Percentiles rank a stretch among this genome's conserved stretches.
Conservation (phyloP, 2,888 invertebrate genomes). For the Agrotis segetum region DNA sequence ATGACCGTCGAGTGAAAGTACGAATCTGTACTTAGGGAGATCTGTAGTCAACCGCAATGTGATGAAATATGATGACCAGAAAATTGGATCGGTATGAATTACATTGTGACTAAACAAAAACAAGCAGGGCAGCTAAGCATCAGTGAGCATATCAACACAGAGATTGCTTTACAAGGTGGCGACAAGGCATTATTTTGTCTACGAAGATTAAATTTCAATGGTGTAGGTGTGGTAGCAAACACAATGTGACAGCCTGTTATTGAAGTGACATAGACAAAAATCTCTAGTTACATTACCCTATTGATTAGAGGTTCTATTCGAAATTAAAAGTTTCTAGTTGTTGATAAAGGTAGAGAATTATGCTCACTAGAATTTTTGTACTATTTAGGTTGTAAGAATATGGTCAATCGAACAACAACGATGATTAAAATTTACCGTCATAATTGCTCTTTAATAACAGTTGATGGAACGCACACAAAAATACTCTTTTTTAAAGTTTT, state of each 20-base stretch:
- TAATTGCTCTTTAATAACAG: conserved; percentile 40
- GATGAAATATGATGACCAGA: conserved; percentile 69
- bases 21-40: conserved; percentile 65
- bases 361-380: neutral
- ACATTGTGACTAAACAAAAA: conserved; percentile 61
- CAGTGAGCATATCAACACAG: conserved; percentile 69
- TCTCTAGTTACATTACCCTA: conserved; percentile 42
- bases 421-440: neutral
- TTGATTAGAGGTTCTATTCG: conserved; percentile 24
- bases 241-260: conserved; percentile 44
- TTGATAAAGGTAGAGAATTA: neutral
- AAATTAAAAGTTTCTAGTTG: neutral
- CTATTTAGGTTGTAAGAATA: neutral
- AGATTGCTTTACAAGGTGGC: conserved; percentile 72
- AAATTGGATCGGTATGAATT: conserved; percentile 69
- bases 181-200: conserved; percentile 71
- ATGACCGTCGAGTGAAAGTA: conserved; percentile 67
- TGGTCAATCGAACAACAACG: neutral
- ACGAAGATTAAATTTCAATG: conserved; percentile 67
- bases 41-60: conserved; percentile 70
- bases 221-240: conserved; percentile 57
- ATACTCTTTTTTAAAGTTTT: neutral
- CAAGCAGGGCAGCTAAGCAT: conserved; percentile 65
- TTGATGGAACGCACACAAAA: conserved; percentile 11
- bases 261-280: conserved; percentile 44